Evolutionary conservation across 2,797 vertebrate species (phyloP).

Genomic region (Brachymystax lenok): DNA sequence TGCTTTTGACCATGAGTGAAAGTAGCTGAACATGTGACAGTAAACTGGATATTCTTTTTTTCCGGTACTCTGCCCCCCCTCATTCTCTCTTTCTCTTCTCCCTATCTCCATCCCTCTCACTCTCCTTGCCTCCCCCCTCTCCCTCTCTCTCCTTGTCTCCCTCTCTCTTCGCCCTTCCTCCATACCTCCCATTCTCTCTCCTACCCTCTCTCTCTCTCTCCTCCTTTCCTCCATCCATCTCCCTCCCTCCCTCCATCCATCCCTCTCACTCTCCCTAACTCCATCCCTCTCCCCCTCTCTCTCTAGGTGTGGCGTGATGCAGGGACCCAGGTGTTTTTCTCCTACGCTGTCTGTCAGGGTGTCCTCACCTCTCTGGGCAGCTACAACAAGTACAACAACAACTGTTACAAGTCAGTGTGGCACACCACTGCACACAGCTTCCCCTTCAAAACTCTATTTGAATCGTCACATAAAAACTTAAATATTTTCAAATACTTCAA

Average conservation of each 20-base stretch:
- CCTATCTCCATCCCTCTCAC: not conserved
- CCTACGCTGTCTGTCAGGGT: slow-evolving; percentile 85
- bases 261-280: not conserved
- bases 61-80: not conserved
- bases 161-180: no score
- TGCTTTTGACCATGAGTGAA: not conserved
- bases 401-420: slow-evolving; percentile 87
- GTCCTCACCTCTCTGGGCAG: slow-evolving; percentile 91
- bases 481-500: no score
- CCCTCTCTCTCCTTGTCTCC: not conserved
- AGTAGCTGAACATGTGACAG: not conserved
- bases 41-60: not conserved
- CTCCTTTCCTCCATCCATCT: not conserved
- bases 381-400: slow-evolving; percentile 93
- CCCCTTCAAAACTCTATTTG: not conserved
- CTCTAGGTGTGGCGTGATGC: slow-evolving; percentile 88
- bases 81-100: not conserved
- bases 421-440: not conserved
- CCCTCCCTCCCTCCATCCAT: not conserved
- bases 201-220: no score
- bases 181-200: not conserved
- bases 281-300: not conserved
- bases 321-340: slow-evolving; percentile 88
- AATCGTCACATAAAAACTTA: no score
- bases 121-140: not conserved